Evolutionary conservation across 2,113 vertebrate genomes (phyloP).

Genomic region (Rhinolophus ferrumequinum): DNA sequence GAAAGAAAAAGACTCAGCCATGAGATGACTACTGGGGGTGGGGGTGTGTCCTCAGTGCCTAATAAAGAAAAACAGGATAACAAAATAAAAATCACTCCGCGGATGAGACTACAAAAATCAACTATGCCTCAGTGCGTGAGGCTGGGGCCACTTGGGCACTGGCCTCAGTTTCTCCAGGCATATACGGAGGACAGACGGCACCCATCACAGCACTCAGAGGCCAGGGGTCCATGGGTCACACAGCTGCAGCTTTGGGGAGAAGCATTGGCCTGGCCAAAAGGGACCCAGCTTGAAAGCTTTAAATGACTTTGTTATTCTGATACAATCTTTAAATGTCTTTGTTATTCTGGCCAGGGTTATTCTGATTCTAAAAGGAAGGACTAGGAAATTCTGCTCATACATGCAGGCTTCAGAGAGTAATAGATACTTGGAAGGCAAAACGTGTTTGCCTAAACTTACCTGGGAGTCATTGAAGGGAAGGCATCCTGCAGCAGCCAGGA

Average conservation of each 20-base stretch:
- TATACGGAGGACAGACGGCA: not conserved
- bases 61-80: not conserved
- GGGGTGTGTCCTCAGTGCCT: not conserved
- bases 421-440: not conserved
- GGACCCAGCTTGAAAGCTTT: not conserved
- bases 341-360: not conserved
- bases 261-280: not conserved
- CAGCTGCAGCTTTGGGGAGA: not conserved
- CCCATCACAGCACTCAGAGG: not conserved
- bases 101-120: not conserved
- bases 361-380: not conserved
- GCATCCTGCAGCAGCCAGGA: constrained; percentile 89
- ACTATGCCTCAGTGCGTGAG: accelerated
- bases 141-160: not conserved
- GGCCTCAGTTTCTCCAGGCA: not conserved
- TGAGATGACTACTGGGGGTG: not conserved
- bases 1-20: not conserved
- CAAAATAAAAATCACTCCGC: not conserved
- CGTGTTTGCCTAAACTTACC: constrained; percentile 84
- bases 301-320: not conserved
- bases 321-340: not conserved
- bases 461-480: constrained; percentile 90
- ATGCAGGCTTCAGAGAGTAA: not conserved
- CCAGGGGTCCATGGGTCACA: not conserved
- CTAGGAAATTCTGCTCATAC: not conserved